A percentile compares a stretch with the other conserved stretches of the same genome.
Conservation (phyloP, 2,797 vertebrate species). For the Acestrorhynchus altus region DNA sequence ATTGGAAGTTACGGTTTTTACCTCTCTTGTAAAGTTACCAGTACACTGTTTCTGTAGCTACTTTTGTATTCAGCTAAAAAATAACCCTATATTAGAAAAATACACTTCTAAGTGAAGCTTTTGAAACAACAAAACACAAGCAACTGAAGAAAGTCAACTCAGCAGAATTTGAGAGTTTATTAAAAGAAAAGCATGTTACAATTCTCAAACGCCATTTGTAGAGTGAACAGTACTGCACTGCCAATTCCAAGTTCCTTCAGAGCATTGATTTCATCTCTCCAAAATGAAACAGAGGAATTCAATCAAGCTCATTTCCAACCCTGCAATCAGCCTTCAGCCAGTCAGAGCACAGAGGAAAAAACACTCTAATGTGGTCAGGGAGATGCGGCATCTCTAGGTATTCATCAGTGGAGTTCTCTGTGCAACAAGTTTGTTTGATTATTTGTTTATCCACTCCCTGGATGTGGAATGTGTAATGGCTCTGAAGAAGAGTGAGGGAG, state of each 20-base stretch:
- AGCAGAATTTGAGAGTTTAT: not conserved
- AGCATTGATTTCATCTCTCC: constrained; percentile 3
- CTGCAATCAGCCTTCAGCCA: not conserved
- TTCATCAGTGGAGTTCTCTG: not conserved
- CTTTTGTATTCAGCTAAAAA: too few species aligned
- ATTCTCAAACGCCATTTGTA: not conserved
- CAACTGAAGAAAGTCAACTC: not conserved
- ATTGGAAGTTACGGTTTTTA: too few species aligned
- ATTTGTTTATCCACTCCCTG: not conserved
- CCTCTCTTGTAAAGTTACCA: too few species aligned
- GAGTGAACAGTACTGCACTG: not conserved
- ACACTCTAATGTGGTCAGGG: constrained; percentile 1
- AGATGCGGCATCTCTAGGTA: not conserved
- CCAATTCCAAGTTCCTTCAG: not conserved
- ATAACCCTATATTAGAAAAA: not conserved
- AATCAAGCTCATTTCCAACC: not conserved
- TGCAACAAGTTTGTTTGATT: not conserved
- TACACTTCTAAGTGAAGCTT: not conserved
- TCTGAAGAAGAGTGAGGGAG: too few species aligned
- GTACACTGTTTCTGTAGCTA: too few species aligned
- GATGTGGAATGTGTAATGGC: not conserved
- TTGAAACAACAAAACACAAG: not conserved
- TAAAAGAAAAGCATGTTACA: not conserved
- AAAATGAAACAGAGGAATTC: constrained; percentile 3
- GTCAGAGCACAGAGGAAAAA: not conserved